Evolutionary conservation across 2,888 invertebrate species (phyloP), one percentile per base, ranked within the genome.

Genomic region (Polydesmus complanatus): DNA sequence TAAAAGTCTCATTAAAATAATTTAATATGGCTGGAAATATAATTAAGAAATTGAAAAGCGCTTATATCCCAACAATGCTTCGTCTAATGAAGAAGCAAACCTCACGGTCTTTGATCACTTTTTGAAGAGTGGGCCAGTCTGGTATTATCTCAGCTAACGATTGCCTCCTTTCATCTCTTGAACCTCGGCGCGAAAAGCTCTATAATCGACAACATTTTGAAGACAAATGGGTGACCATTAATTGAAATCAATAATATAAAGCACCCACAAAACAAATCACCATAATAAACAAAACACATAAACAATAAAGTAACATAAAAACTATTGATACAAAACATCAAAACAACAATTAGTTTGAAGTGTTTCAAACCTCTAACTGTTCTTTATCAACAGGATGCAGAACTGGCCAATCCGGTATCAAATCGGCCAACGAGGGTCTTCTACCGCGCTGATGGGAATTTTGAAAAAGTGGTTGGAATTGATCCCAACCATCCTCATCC

Each of bases 111-210:
- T 64, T 66, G 62, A 64, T 63, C 56, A 58, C 60, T 56, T 64
- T 63, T 60, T 86, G 86, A 75, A 89, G 84, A 75, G 83, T 85
- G 73, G 93, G 93, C 92, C 93, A 94, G 81, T 93, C 93, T 74
- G 92, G 93, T 77, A 94, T 93, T 80, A 92, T 81, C 80, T 94
- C 93, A 73, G 90, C 90, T 78, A 92, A 81, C 73, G 90, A 91
- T 74, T 83, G 86, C 81, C 89, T 83, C 82, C 90, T 84, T 70
- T 63, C 63, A 52, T 58, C 62, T 48, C 56, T 54, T 51, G 63
- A 63, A 51, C 58, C 48, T 27, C 63, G 61, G 27, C 63, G 63
- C 47, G 58, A 51, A 23, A 37, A 48, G 56, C 19, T 63, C 63
- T 63, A 63, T 54, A 63, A 61, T 37, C 14, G 37, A 37, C 37